phyloP scores from a whole-genome alignment of 2,888 invertebrate species.

The Imbricaverruca yamaguchii region DNA sequence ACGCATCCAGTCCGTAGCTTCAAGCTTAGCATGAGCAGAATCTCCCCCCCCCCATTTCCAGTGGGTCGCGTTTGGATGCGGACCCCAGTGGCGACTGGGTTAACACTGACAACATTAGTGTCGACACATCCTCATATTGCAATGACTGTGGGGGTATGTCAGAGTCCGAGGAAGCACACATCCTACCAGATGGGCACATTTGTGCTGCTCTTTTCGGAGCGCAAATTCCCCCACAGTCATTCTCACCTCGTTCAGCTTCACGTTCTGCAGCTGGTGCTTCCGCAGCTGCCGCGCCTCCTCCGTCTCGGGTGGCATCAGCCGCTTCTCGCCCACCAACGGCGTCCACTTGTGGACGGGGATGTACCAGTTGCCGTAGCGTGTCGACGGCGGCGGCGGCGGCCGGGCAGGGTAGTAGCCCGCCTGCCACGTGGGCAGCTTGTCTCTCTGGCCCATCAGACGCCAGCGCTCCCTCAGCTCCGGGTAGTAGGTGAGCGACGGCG shows the following conservation, averaged over 20 bases:
- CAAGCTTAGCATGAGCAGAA: too few species aligned
- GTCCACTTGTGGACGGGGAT: conserved; percentile 11
- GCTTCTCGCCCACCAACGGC: background rate
- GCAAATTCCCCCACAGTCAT: background rate
- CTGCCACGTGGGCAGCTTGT: background rate
- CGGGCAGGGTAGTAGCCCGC: background rate
- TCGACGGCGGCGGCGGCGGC: background rate
- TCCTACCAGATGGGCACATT: too few species aligned
- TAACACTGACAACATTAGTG: too few species aligned
- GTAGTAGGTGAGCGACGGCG: conserved; percentile 12
- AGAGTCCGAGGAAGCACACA: too few species aligned
- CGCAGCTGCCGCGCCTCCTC: background rate
- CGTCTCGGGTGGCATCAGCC: background rate
- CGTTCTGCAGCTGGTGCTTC: background rate
- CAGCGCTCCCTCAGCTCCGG: background rate
- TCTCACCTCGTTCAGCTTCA: background rate
- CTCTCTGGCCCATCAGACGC: background rate
- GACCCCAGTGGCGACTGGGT: too few species aligned
- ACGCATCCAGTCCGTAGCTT: too few species aligned
- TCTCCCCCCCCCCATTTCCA: too few species aligned
- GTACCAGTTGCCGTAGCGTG: background rate
- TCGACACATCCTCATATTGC: too few species aligned
- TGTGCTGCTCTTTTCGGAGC: too few species aligned
- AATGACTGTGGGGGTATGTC: too few species aligned
- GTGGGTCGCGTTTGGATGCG: too few species aligned